A percentile compares a stretch with the other conserved stretches of the same genome.
Conservation (phyloP, 1,140 invertebrate species). For the Aricia agestis region DNA sequence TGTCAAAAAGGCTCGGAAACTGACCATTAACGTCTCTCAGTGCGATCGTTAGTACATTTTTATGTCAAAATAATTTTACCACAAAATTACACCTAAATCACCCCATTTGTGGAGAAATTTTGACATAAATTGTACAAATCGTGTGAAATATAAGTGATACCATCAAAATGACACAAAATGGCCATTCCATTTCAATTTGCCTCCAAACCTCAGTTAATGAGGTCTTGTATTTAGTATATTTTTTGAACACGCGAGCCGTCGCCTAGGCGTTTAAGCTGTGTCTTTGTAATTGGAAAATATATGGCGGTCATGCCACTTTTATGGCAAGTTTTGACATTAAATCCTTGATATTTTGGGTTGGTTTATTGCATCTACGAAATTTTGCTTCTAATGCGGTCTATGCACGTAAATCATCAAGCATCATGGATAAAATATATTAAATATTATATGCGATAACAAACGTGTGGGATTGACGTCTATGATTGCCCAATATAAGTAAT, state of each 20-base stretch:
- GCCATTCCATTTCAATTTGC: conserved; percentile 40
- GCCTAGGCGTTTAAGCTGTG: conserved; percentile 18
- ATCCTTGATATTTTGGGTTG: not conserved
- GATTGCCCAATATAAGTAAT: too few relatives aligned
- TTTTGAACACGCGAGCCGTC: conserved; percentile 28
- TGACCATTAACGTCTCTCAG: too few relatives aligned
- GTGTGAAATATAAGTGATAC: conserved; percentile 15
- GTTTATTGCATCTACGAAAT: too few relatives aligned
- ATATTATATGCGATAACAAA: too few relatives aligned
- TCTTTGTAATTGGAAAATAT: conserved; percentile 10
- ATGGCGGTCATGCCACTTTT: not conserved
- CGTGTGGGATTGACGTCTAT: too few relatives aligned
- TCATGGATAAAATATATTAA: too few relatives aligned
- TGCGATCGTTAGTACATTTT: too few relatives aligned
- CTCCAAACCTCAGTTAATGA: conserved; percentile 57
- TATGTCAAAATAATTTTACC: conserved; percentile 11
- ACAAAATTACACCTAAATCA: not conserved
- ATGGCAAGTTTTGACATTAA: not conserved
- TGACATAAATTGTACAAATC: conserved; percentile 15
- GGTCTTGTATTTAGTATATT: conserved; percentile 34
- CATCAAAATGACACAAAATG: conserved; percentile 16
- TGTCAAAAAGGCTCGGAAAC: too few relatives aligned
- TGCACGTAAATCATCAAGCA: too few relatives aligned
- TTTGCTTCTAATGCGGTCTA: too few relatives aligned
- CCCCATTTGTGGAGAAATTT: conserved; percentile 1